A percentile compares a stretch with the other conserved stretches of the same genome.
Conservation (phyloP, 2,797 vertebrate genomes). For the Lerista edwardsae region DNA sequence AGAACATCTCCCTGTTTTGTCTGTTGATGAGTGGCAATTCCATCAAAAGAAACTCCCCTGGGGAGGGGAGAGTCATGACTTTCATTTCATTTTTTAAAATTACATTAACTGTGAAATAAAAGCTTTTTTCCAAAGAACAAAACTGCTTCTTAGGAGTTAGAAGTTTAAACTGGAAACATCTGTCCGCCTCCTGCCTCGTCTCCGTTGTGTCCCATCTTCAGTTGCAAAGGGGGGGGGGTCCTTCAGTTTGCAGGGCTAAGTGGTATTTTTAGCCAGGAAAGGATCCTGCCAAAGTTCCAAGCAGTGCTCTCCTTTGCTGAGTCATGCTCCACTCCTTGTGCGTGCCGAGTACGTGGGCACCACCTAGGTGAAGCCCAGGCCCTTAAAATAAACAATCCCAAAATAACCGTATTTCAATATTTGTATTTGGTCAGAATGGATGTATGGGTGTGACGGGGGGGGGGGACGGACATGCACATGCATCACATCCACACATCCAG, state of each 20-base stretch:
- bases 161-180: constrained; percentile 60
- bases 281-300: not conserved
- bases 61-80: not conserved
- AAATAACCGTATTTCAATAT: constrained; percentile 21
- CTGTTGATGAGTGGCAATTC: not conserved
- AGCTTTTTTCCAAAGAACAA: constrained; percentile 40
- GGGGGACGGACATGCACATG: no score
- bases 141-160: constrained; percentile 40
- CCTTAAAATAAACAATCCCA: constrained; percentile 5
- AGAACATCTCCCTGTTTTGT: not conserved
- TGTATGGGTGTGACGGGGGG: not conserved
- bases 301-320: not conserved
- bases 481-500: no score
- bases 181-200: constrained; percentile 26
- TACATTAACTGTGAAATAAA: not conserved
- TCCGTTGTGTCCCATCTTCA: constrained; percentile 1
- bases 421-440: constrained; percentile 10
- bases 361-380: not conserved
- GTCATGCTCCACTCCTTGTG: not conserved
- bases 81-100: constrained; percentile 16
- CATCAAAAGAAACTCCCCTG: not conserved
- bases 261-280: not conserved
- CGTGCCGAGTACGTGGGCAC: not conserved
- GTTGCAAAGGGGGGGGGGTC: not conserved
- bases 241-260: not conserved